Evolutionary conservation across 2,888 invertebrate species (phyloP), one percentile per base, ranked within the genome.

Genomic region (Muscina levida): DNA sequence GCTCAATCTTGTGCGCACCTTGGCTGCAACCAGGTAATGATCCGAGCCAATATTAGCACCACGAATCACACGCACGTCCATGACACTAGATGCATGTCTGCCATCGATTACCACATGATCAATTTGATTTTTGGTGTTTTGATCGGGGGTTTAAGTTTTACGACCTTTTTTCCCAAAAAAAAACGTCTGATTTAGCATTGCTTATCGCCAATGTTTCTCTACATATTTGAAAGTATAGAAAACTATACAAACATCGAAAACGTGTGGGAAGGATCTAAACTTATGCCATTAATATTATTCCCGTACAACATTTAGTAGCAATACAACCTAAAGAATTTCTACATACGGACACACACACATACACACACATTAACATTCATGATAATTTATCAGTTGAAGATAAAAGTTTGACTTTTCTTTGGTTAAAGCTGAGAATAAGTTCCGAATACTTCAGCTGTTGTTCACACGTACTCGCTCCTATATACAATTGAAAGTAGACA

Each of bases 211-310:
- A n/a, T n/a, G n/a, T n/a, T n/a, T n/a, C n/a, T n/a, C n/a, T n/a
- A n/a, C n/a, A n/a, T n/a, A n/a, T n/a, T n/a, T 53, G 22, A 13
- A 5, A 24, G 53, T 31, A 31, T 8, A 8, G 31, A 3, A 31
- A 5, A 31, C 8, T 5, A 31, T 31, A 5, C 31, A 3, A n/a
- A 31, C 31, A 24, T 13, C 24, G 13, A 53, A 3, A 53, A 53
- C 24, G 24, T 53, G 53, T 53, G 53, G 53, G 22, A 53, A 53
- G 24, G 53, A 22, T 53, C 24, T 13, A 53, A 53, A 53, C 24
- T 53, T 53, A 10, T 24, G 13, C 53, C 53, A 53, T 53, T 53
- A 53, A 53, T 53, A 53, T 13, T 24, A 24, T 22, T 53, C 53
- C 10, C 6, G 11, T 22, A 11, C 53, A 53, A 53, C 24, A 11